These are phyloP conservation scores for Pelusios castaneus DNA, from an alignment of 2,113 vertebrate species.

Conservation along the genomic window DNA sequence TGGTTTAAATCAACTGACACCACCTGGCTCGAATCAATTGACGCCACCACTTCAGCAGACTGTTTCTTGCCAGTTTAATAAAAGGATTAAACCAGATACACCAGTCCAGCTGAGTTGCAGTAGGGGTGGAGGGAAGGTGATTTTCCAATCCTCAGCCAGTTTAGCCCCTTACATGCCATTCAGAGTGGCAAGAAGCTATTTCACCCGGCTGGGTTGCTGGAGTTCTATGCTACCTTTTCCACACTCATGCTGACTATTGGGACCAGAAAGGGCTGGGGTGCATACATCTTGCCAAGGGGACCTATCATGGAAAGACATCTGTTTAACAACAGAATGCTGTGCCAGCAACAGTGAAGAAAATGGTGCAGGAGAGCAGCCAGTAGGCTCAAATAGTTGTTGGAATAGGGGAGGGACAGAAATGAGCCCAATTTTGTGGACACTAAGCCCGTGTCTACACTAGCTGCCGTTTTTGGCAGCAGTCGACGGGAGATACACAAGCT, in stretches of 20 bases:
- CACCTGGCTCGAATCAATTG: background rate
- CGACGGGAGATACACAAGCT: no score
- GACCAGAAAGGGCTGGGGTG: background rate
- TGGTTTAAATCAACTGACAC: background rate
- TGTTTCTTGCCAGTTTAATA: background rate
- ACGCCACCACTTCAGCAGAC: background rate
- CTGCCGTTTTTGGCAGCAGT: no score
- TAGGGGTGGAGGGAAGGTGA: background rate
- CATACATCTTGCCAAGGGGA: background rate
- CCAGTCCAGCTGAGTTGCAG: background rate
- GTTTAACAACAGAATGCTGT: background rate
- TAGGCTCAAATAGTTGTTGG: background rate
- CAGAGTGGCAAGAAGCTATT: background rate
- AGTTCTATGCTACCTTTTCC: background rate
- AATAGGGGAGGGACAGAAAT: background rate
- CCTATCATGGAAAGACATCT: background rate
- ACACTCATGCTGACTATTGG: no score
- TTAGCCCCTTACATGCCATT: background rate
- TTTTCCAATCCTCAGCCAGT: background rate
- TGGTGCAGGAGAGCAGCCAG: background rate
- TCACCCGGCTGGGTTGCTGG: background rate
- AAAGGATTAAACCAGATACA: background rate
- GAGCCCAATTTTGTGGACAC: background rate
- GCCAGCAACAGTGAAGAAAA: background rate
- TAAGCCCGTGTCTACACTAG: no score